Evolutionary conservation across 1,140 invertebrate genomes (phyloP).

Genomic region (Reticulitermes speratus): DNA sequence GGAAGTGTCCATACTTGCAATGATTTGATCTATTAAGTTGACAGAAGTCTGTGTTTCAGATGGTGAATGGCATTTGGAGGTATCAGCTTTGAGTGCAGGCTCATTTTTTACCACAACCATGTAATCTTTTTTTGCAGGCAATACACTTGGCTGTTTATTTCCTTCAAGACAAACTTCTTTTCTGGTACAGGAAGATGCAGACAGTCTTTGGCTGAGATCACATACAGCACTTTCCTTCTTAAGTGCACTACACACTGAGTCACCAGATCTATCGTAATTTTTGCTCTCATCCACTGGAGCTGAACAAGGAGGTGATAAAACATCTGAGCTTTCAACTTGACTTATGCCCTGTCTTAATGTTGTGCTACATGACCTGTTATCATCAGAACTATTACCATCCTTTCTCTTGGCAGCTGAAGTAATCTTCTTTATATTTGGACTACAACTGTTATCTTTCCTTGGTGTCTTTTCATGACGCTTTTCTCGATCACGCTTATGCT

Average conservation of each 20-base stretch:
- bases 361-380: conserved; percentile 18
- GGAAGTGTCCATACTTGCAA: conserved; percentile 31
- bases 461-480: conserved; percentile 26
- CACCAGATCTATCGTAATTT: neutral
- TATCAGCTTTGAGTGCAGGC: neutral
- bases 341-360: conserved; percentile 6
- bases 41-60: conserved; percentile 18
- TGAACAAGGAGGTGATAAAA: too few species aligned
- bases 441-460: conserved; percentile 24
- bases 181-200: neutral
- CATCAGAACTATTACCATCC: conserved; percentile 10
- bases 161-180: neutral
- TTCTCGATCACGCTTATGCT: conserved; percentile 27
- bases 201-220: conserved; percentile 22
- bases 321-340: neutral
- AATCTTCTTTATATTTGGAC: conserved; percentile 4
- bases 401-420: neutral
- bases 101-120: conserved; percentile 22
- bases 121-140: neutral
- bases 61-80: neutral
- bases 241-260: neutral
- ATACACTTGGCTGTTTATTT: neutral
- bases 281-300: too few species aligned
- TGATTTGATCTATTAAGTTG: conserved; percentile 30
- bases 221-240: conserved; percentile 28